Evolutionary conservation across 2,888 invertebrate genomes (phyloP).

Genomic region (Melanargia galathea): DNA sequence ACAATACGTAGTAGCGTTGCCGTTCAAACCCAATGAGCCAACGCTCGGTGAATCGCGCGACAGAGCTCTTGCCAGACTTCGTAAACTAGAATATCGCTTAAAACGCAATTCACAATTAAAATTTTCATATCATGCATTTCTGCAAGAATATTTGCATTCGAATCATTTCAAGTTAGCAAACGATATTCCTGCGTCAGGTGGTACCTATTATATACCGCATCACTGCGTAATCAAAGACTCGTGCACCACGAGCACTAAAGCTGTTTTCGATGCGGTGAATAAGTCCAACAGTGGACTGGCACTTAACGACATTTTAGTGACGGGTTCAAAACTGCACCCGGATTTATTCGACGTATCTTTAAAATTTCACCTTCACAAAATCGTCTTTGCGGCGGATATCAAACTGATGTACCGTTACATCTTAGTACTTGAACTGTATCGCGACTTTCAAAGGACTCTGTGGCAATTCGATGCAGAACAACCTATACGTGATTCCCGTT

Average conservation of each 20-base stretch:
- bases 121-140: background rate
- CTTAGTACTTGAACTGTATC: too few species aligned
- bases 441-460: too few species aligned
- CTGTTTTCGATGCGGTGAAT: background rate
- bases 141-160: background rate
- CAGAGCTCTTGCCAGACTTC: background rate
- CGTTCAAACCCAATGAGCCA: background rate
- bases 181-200: background rate
- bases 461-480: too few species aligned
- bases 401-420: too few species aligned
- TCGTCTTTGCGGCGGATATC: background rate
- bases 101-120: background rate
- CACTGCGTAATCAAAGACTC: background rate
- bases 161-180: background rate
- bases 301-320: background rate
- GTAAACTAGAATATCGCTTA: conserved; percentile 2
- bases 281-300: background rate
- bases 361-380: background rate
- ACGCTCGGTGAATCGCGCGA: background rate
- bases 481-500: background rate
- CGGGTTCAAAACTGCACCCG: background rate
- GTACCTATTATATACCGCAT: background rate
- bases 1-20: background rate
- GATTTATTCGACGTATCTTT: background rate
- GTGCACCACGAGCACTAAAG: background rate